These are phyloP conservation scores for Rhopalosiphum padi DNA, from an alignment of 1,140 invertebrate species.

Conservation along the genomic window DNA sequence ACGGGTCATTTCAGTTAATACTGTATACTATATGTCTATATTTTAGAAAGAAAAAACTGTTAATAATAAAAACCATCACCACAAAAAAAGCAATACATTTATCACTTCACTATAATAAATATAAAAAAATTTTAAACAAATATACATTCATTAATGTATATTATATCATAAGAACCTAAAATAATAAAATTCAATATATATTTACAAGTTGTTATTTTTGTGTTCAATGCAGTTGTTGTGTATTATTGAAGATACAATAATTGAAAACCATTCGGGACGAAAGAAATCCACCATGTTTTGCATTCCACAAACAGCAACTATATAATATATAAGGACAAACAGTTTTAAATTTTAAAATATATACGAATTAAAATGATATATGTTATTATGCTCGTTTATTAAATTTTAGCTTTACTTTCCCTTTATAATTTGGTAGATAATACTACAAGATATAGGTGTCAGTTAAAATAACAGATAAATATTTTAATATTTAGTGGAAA, in stretches of 20 bases:
- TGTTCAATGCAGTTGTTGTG: not conserved
- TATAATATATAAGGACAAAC: not conserved
- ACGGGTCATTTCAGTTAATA: no score
- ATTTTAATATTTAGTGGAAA: no score
- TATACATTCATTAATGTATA: not conserved
- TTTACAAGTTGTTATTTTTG: not conserved
- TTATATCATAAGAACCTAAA: not conserved
- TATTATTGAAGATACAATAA: not conserved
- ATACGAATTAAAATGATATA: not conserved
- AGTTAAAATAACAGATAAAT: no score
- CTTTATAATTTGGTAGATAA: no score
- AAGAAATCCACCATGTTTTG: conserved; percentile 43
- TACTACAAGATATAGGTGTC: no score
- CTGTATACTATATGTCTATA: no score
- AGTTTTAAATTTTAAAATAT: not conserved
- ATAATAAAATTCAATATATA: not conserved
- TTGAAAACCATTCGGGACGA: conserved; percentile 30
- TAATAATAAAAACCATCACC: no score
- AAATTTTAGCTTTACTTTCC: not conserved
- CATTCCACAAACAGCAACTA: conserved; percentile 49
- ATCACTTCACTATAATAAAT: not conserved
- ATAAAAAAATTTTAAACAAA: not conserved
- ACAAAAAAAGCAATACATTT: not conserved
- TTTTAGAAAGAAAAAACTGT: not conserved
- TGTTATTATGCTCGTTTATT: not conserved